Evolutionary conservation across 2,113 vertebrate genomes (phyloP), one percentile per base, ranked within the genome.

Genomic region (Sardina pilchardus): DNA sequence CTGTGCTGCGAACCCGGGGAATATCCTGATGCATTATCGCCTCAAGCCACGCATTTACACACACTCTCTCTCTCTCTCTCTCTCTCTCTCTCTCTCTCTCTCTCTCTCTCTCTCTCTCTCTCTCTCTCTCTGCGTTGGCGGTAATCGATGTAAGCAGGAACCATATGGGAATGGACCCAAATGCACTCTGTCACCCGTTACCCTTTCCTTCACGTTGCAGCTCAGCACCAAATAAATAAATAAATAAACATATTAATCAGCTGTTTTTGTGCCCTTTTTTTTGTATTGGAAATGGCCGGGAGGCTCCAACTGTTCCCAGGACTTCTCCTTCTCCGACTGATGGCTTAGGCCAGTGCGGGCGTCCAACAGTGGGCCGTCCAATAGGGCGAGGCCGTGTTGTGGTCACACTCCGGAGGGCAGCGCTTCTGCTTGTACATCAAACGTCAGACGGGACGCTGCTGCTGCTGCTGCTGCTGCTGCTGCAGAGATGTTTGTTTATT

Each of bases 201-300:
- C 81, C 83, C 82, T 81, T 53, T 71, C 44, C n/a, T 53, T 16
- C 34, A 5, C 19, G 0, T 21, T 4, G 0, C 19, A 7, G 43
- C 63, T 42, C 85, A 45, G 47, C 75, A 82, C 19, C 19, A 59
- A 24, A 59, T n/a, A n/a, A n/a, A n/a, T n/a, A n/a, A n/a, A n/a
- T n/a, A n/a, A n/a, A n/a, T n/a, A n/a, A 83, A 86, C 83, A 83
- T 81, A 24, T 83, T 85, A 82, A 87, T 87, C 81, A 86, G 82
- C 34, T 59, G 42, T 80, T 81, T 45, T 19, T 43, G 17, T 87
- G 84, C 80, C 80, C 75, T 82, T 85, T 82, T 78, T 59, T 59
- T 78, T 59, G 24, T 44, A 87, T 88, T 83, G 34, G 83, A 84
- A 19, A 59, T 83, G 83, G 56, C 67, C 84, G 80, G 63, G 80